Base-by-base conservation (phyloP, 2,888 invertebrate species). In the Eutolmus rufibarbis region DNA sequence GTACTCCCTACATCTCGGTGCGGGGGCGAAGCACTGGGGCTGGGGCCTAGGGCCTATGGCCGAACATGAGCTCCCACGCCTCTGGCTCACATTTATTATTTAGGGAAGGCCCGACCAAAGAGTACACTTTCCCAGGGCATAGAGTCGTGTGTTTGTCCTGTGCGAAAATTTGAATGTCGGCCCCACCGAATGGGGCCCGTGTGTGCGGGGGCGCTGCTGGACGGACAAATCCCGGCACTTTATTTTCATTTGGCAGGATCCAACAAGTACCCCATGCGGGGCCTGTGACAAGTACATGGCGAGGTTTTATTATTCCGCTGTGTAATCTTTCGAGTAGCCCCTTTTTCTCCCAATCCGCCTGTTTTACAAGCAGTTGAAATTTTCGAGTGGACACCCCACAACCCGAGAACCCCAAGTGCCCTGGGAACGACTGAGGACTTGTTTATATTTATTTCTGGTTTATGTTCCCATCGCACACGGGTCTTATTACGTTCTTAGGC, bases 201-300 rank as follows among this genome's bases (percentile, higher is more conserved):
- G 74, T 85, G 51, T 40, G 23, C 43, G 14, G 43, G 16, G 16
- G 43, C 1, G 14, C 23, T 74, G 74, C 34, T 74, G 74, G 74
- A 74, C 74, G 85, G 74, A 85, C 85, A 85, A 85, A 85, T 85
- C 85, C 85, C 43, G 74, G 85, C 85, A 85, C 85, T 85, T 85
- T 85, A 85, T 85, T 85, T 85, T 85, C 85, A 85, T 85, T 85
- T 85, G 37, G 85, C 43, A 74, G 31, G 85, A 74, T 85, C 85
- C 85, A 85, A 85, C 85, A 85, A 85, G 85, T 85, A 74, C 74
- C 85, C 85, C 85, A 74, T 85, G 51, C 34, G 85, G 85, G 34
- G 28, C 43, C 28, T 34, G 31, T 74, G 74, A 85, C 74, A 85
- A 46, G 74, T 85, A 85, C 85, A 74, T 85, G 85, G 85, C 9